Evolutionary conservation across 2,113 vertebrate genomes (phyloP).

Genomic region (Paratilapia polleni): DNA sequence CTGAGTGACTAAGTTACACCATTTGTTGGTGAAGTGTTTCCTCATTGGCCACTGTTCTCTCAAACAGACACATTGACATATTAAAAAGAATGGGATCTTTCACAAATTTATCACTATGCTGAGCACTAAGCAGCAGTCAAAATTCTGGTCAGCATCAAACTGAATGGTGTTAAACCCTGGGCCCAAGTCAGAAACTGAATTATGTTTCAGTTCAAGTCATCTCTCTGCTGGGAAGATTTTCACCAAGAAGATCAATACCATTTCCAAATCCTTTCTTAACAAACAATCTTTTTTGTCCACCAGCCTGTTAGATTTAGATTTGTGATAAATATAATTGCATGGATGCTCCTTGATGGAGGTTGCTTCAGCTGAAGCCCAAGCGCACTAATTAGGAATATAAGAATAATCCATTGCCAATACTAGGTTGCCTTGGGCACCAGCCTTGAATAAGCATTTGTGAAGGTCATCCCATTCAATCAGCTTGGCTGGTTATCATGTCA

Average conservation of each 20-base stretch:
- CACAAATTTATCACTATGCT: background rate
- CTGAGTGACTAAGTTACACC: background rate
- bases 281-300: conserved; percentile 30
- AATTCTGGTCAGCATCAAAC: background rate
- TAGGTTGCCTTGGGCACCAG: conserved; percentile 58
- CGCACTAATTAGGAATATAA: conserved; percentile 60
- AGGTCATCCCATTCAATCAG: conserved; percentile 69
- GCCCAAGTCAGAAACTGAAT: background rate
- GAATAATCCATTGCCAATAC: conserved; percentile 68
- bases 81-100: background rate
- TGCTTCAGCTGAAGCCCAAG: conserved; percentile 30
- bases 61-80: background rate
- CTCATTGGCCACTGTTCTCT: background rate
- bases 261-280: conserved; percentile 30
- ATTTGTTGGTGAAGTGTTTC: background rate
- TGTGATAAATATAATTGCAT: conserved; percentile 54
- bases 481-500: conserved; percentile 65
- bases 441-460: conserved; percentile 58
- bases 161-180: background rate
- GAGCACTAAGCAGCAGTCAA: background rate
- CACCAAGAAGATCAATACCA: conserved; percentile 39
- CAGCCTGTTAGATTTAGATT: conserved; percentile 40
- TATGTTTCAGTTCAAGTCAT: background rate
- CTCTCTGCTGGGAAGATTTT: background rate
- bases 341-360: conserved; percentile 28